Evolutionary conservation across 1,140 invertebrate species (phyloP), one percentile per base, ranked within the genome.

Genomic region (Drosophila watanabei): DNA sequence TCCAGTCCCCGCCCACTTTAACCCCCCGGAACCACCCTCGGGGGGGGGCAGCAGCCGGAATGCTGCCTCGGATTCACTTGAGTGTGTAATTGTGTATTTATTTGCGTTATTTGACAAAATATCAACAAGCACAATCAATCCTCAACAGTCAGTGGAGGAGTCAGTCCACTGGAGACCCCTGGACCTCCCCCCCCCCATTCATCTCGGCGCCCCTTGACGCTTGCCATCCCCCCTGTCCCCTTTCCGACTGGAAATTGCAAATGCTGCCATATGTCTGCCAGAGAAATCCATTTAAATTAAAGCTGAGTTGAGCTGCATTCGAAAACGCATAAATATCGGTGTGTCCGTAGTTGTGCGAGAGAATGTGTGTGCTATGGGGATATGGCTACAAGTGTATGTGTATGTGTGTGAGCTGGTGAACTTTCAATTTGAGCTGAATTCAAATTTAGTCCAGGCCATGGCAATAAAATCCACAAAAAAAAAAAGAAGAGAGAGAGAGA

Each of bases 21-120:
- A 32, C 37, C 35, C 35, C 52, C 68, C 70, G 24, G 66, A 51
- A 39, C 57, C 49, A 56, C 37, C 48, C 35, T 54, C 20, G 10
- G 13, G 30, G 30, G 14, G 24, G 24, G n/a, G n/a, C n/a, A n/a
- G 32, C 20, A 28, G 6, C 37, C 54, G 54, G 54, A 56, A n/a
- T 57, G 54, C 54, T 39, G 59, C 73, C 62, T 56, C 37, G 79
- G 51, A 80, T 56, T 86, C 86, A 90, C 86, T 90, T 90, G 86
- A 90, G 87, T 90, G 86, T 90, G 86, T 91, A 90, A 90, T 90
- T 90, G 86, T 90, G 86, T 90, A 90, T 90, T 90, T 90, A 90
- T 90, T 90, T 90, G 82, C 87, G 87, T 90, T 90, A 90, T 90
- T 90, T 90, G 86, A 90, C 87, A 90, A 90, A 90, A 90, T 90